phyloP scores from a whole-genome alignment of 2,113 vertebrate species.

The Rissa tridactyla region DNA sequence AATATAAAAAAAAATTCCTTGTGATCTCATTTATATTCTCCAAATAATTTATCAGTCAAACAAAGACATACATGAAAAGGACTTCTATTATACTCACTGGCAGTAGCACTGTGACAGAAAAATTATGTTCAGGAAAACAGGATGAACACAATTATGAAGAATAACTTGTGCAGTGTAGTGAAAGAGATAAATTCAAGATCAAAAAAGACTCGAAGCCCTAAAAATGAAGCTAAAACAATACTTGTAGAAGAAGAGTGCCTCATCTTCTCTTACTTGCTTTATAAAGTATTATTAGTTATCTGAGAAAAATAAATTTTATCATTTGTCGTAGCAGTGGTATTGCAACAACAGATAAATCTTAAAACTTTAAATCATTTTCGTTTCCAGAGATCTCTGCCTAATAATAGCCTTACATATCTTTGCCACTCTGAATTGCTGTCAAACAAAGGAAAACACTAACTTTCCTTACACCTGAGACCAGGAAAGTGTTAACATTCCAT shows the following conservation, averaged over 20 bases:
- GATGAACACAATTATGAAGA: not conserved
- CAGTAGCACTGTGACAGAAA: not conserved
- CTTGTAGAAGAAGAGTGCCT: not conserved
- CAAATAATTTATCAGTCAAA: conserved; percentile 17
- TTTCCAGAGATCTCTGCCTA: not conserved
- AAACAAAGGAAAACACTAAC: not conserved
- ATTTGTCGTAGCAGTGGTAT: not conserved
- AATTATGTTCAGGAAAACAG: not conserved
- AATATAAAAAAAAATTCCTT: not conserved
- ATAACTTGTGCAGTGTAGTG: not conserved
- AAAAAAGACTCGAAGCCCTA: not conserved
- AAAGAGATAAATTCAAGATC: not conserved
- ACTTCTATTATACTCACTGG: not conserved
- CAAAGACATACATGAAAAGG: not conserved
- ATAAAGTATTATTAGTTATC: not conserved
- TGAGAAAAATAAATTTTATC: not conserved
- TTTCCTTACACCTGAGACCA: not conserved
- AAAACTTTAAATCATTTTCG: not conserved
- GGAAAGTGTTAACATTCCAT: not conserved
- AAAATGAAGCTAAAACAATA: not conserved
- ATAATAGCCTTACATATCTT: not conserved
- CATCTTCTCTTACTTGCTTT: not conserved
- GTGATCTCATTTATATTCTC: not conserved
- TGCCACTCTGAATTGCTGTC: not conserved
- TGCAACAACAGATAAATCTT: not conserved